Evolutionary conservation across 2,113 vertebrate genomes (phyloP), one percentile per base, ranked within the genome.

Genomic region (Mixornis gularis): DNA sequence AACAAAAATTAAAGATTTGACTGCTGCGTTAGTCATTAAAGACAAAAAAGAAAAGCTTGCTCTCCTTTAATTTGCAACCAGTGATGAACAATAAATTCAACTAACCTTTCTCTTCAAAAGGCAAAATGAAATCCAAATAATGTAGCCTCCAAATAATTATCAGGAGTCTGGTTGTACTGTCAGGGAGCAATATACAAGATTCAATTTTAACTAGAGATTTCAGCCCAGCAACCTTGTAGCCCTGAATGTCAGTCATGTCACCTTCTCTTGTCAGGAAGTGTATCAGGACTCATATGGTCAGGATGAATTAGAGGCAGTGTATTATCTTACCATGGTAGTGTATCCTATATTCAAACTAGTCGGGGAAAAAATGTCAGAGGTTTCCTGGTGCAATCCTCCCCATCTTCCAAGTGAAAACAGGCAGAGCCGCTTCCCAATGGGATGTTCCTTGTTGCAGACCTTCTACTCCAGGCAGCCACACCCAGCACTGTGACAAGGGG

Each of bases 131-230:
- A 97, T 95, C 87, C 95, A 93, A 92, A 93, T 94, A 83, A 58
- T 86, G 91, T 89, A 94, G 38, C 85, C 96, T 96, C 82, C 82
- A 96, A 95, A 97, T 96, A 97, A 97, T 97, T 97, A 95, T 89
- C 70, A 89, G 81, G 64, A 95, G 46, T 94, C 92, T 93, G 96
- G 34, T 77, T 90, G 69, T 85, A 51, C 79, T 97, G 94, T 94
- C 91, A 96, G 81, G 65, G 81, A 92, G 72, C 73, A 96, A 92
- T 93, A 93, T 89, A 94, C 90, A 96, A 97, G 92, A 97, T 97
- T 96, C 96, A 97, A 92, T 97, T 97, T 97, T 97, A 96, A 96
- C 95, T 95, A 95, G 95, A 97, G 94, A 97, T 97, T 97, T 96
- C 92, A 97, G 93, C 74, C 85, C 44, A 32, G 79, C 76, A 96